Evolutionary conservation across 1,140 invertebrate genomes (phyloP).

Genomic region (Vanessa atalanta): DNA sequence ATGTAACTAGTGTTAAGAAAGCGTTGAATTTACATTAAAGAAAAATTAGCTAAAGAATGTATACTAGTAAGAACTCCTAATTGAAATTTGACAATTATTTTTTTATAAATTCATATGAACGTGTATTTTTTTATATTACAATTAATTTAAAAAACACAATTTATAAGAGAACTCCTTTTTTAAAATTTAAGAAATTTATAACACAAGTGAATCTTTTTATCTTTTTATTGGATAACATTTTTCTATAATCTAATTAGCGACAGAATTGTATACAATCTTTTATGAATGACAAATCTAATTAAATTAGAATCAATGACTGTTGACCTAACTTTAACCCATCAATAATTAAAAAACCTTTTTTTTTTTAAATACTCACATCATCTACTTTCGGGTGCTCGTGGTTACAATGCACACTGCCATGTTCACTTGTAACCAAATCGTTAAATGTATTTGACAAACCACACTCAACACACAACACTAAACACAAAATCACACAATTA

Average conservation of each 20-base stretch:
- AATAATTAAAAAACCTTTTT: background rate
- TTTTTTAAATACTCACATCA: constrained; percentile 57
- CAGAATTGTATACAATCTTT: background rate
- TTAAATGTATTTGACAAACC: constrained; percentile 52
- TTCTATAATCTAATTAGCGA: no score
- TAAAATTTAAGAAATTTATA: no score
- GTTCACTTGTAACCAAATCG: constrained; percentile 55
- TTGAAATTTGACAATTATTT: background rate
- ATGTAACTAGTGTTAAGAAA: constrained; percentile 2
- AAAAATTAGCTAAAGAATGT: background rate
- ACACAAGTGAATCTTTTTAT: no score
- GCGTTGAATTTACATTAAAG: background rate
- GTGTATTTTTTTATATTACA: no score
- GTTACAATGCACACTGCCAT: constrained; percentile 62
- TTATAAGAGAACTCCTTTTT: no score
- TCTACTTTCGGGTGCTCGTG: constrained; percentile 71
- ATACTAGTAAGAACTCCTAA: background rate
- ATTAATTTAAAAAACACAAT: no score
- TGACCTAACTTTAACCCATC: background rate
- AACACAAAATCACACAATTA: constrained; percentile 46
- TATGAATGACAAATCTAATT: background rate
- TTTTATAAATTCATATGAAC: no score
- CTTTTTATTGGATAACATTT: no score
- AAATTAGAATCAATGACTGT: constrained; percentile 1
- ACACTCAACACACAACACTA: constrained; percentile 45